phyloP scores from a whole-genome alignment of 2,888 invertebrate genomes.

The Spodoptera littoralis region DNA sequence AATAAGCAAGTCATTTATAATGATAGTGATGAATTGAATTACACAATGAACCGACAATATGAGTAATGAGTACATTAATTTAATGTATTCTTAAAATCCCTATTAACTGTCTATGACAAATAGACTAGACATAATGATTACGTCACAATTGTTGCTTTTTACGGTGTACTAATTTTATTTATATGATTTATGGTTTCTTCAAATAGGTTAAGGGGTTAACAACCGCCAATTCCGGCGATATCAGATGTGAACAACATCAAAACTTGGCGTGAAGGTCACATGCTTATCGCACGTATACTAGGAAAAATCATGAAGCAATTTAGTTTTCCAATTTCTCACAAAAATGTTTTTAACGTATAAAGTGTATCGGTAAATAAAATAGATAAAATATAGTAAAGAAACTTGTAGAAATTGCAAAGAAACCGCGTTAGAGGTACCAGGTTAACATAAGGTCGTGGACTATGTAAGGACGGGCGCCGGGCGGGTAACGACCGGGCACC shows the following conservation, averaged over 20 bases:
- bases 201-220: constrained; percentile 60
- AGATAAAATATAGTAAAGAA: constrained; percentile 19
- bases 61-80: constrained; percentile 30
- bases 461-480: constrained; percentile 78
- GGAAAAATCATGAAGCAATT: constrained; percentile 13
- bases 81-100: constrained; percentile 20
- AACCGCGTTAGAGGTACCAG: constrained; percentile 74
- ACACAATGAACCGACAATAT: constrained; percentile 26
- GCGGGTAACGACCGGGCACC: constrained; percentile 87
- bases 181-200: constrained; percentile 37
- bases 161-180: constrained; percentile 36
- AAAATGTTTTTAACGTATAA: not conserved
- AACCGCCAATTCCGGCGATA: constrained; percentile 56
- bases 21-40: constrained; percentile 29
- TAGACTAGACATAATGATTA: constrained; percentile 11
- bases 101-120: constrained; percentile 36
- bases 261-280: constrained; percentile 49
- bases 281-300: constrained; percentile 23
- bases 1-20: constrained; percentile 33
- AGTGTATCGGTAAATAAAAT: not conserved
- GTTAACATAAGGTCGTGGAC: constrained; percentile 82
- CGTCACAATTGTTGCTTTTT: constrained; percentile 10
- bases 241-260: constrained; percentile 53
- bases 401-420: constrained; percentile 53
- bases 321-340: constrained; percentile 2